phyloP scores from a whole-genome alignment of 2,888 invertebrate genomes.

The Macaria notata region DNA sequence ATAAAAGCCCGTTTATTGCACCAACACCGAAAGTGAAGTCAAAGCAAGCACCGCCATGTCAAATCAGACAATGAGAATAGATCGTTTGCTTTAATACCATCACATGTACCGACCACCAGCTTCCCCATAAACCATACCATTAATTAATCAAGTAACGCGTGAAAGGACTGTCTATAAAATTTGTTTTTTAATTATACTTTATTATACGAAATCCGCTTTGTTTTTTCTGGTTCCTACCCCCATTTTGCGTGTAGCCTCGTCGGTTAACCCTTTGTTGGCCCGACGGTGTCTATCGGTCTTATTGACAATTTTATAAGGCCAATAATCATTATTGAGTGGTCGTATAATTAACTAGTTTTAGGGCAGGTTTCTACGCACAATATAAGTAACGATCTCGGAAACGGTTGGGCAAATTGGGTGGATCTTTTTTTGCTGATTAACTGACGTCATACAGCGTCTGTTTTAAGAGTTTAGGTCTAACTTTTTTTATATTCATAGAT shows the following conservation, averaged over 20 bases:
- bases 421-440: constrained; percentile 37
- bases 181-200: constrained; percentile 76
- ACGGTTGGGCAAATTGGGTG: constrained; percentile 26
- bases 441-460: constrained; percentile 38
- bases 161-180: constrained; percentile 70
- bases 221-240: constrained; percentile 56
- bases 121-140: constrained; percentile 64
- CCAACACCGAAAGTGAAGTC: constrained; percentile 48
- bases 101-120: constrained; percentile 53
- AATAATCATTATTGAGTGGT: constrained; percentile 78
- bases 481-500: too few relatives aligned
- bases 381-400: constrained; percentile 30
- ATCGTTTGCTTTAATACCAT: constrained; percentile 56
- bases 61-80: constrained; percentile 63
- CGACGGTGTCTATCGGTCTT: constrained; percentile 52
- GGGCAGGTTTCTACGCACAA: constrained; percentile 38
- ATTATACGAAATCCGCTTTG: constrained; percentile 75
- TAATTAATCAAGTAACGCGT: constrained; percentile 71
- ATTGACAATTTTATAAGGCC: constrained; percentile 80
- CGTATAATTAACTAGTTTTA: constrained; percentile 73
- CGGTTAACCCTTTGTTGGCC: too few relatives aligned
- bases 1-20: constrained; percentile 62
- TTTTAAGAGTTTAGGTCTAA: constrained; percentile 11
- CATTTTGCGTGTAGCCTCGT: constrained; percentile 37
- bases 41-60: constrained; percentile 57